Evolutionary conservation across 2,113 vertebrate genomes (phyloP).

Genomic region (Passer domesticus): DNA sequence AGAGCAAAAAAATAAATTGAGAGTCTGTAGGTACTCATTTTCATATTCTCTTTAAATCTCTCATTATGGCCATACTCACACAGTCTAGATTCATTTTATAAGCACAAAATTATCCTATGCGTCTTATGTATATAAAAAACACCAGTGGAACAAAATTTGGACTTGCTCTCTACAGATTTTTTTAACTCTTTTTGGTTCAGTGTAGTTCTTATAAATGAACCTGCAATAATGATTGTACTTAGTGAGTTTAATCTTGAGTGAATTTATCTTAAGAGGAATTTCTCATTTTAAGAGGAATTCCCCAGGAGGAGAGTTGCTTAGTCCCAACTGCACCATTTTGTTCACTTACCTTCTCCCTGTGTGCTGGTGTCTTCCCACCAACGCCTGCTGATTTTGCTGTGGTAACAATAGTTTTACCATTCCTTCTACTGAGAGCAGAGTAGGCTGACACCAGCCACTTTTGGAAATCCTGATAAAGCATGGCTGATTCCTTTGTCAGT

Average conservation of each 20-base stretch:
- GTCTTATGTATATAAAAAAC: not conserved
- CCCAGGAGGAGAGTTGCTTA: not conserved
- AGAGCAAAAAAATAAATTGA: not conserved
- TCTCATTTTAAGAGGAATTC: not conserved
- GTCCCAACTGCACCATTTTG: not conserved
- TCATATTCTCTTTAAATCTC: not conserved
- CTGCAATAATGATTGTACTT: not conserved
- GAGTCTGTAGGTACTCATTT: not conserved
- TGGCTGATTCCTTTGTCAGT: not conserved
- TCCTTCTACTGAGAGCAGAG: not conserved
- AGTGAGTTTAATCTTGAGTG: not conserved
- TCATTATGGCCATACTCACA: not conserved
- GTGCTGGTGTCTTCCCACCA: not conserved
- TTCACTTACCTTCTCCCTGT: not conserved
- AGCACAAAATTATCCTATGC: not conserved
- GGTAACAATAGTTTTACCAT: not conserved
- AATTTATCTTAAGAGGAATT: not conserved
- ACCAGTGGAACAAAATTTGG: not conserved
- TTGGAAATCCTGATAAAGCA: not conserved
- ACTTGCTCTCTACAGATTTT: not conserved
- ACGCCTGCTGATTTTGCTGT: not conserved
- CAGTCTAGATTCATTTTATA: not conserved
- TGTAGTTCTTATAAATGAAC: not conserved
- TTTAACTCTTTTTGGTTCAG: not conserved
- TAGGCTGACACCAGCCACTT: not conserved